These are phyloP conservation scores for Salarias fasciatus DNA, from an alignment of 2,797 vertebrate genomes.

Conservation along the genomic window DNA sequence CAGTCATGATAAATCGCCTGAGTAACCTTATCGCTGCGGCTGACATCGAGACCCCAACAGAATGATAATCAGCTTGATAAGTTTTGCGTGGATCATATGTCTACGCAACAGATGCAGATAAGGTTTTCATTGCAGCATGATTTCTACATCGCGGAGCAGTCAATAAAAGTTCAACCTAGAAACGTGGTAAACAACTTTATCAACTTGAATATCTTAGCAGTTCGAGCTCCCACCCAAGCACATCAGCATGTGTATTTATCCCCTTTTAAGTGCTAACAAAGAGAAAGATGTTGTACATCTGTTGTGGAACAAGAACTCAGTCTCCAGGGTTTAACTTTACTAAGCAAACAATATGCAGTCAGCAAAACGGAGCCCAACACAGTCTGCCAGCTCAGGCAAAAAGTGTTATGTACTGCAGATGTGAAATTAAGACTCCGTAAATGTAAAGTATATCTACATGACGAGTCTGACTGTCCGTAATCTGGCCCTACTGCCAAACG, in stretches of 20 bases:
- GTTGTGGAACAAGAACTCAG: conserved; percentile 1
- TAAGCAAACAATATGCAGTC: conserved; percentile 1
- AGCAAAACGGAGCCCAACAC: conserved; percentile 4
- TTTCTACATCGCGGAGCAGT: neutral
- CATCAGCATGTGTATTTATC: neutral
- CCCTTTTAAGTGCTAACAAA: too few relatives aligned
- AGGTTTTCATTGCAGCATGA: neutral
- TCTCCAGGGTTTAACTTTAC: conserved; percentile 1
- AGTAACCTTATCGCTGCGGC: conserved; percentile 58
- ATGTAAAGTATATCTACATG: conserved; percentile 6
- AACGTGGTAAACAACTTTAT: neutral
- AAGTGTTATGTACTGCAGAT: conserved; percentile 29
- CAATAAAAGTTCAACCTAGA: neutral
- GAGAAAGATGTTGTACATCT: too few relatives aligned
- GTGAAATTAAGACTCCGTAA: conserved; percentile 19
- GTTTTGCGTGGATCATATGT: conserved; percentile 16
- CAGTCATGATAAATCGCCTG: conserved; percentile 65
- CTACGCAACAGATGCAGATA: too few relatives aligned
- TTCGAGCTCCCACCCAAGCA: neutral
- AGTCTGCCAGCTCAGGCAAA: neutral
- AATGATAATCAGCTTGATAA: conserved; percentile 62
- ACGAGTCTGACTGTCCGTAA: conserved; percentile 13
- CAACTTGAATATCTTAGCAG: neutral
- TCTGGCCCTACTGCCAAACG: conserved; percentile 27
- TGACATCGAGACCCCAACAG: conserved; percentile 52